phyloP scores from a whole-genome alignment of 2,888 invertebrate genomes.

The Pterobdella sp. region DNA sequence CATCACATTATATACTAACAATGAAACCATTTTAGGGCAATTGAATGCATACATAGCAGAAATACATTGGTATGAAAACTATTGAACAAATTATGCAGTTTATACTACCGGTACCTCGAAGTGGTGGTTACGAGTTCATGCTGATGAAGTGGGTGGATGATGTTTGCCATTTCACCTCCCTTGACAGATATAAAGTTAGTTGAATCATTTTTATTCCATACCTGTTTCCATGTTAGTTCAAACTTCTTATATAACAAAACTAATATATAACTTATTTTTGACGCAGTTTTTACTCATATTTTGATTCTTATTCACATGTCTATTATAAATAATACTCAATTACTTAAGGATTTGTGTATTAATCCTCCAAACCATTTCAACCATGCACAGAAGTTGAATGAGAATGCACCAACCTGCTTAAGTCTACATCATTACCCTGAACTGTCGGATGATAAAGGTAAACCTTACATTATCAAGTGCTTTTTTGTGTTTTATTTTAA shows the following conservation, averaged over 20 bases:
- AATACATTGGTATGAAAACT: too few species aligned
- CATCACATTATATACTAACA: too few species aligned
- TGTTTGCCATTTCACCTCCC: conserved; percentile 47
- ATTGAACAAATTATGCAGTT: too few species aligned
- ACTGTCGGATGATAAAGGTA: conserved; percentile 45
- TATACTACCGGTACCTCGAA: conserved; percentile 46
- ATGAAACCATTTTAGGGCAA: too few species aligned
- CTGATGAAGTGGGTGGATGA: conserved; percentile 45
- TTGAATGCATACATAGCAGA: too few species aligned
- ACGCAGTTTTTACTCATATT: conserved; percentile 1
- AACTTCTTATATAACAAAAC: too few species aligned
- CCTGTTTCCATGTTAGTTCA: not conserved
- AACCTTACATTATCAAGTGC: not conserved
- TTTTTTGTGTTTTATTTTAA: not conserved
- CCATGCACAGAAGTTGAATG: conserved; percentile 36
- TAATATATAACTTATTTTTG: too few species aligned
- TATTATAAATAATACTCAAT: not conserved
- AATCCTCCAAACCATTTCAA: not conserved
- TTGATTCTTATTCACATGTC: too few species aligned
- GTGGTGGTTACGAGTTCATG: conserved; percentile 47
- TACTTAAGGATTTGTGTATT: not conserved
- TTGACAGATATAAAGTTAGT: conserved; percentile 39
- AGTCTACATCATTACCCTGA: conserved; percentile 47
- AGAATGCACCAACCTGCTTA: conserved; percentile 46
- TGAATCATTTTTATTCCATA: not conserved